A percentile compares a stretch with the other conserved stretches of the same genome.
Conservation (phyloP, 2,113 vertebrate genomes). For the Barnardius zonarius region DNA sequence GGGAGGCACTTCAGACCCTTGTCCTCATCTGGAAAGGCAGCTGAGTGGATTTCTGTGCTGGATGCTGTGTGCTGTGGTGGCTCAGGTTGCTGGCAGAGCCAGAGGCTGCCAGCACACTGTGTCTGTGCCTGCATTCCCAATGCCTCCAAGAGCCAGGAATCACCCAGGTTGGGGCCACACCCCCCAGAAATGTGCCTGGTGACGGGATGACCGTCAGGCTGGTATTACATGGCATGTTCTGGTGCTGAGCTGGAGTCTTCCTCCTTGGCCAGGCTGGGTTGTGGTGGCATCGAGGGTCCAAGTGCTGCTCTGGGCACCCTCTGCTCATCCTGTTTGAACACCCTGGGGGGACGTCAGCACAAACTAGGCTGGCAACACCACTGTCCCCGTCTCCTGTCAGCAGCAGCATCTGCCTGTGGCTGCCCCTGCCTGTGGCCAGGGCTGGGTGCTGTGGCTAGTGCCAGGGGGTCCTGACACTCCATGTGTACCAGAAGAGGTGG, state of each 20-base stretch:
- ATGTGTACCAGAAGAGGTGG: accelerated
- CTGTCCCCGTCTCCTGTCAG: not conserved
- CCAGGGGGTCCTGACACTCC: not conserved
- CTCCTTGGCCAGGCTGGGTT: not conserved
- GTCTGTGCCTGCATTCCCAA: not conserved
- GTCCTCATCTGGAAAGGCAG: not conserved
- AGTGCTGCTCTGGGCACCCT: not conserved
- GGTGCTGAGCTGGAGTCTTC: not conserved
- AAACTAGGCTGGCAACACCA: not conserved
- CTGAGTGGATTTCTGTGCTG: not conserved
- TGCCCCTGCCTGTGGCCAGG: not conserved
- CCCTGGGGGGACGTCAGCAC: accelerated
- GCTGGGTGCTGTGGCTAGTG: not conserved
- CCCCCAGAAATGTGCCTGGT: accelerated
- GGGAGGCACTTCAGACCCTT: not conserved
- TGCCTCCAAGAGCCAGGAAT: accelerated
- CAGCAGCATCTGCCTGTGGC: not conserved
- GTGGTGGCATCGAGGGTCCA: accelerated
- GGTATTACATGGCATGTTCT: accelerated
- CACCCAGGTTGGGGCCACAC: not conserved
- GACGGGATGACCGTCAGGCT: not conserved
- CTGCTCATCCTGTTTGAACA: accelerated
- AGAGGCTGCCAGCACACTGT: not conserved
- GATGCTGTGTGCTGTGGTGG: not conserved
- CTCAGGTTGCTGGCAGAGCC: not conserved